Conservation (phyloP, 2,797 vertebrate genomes). For the Leptodactylus fallax region DNA sequence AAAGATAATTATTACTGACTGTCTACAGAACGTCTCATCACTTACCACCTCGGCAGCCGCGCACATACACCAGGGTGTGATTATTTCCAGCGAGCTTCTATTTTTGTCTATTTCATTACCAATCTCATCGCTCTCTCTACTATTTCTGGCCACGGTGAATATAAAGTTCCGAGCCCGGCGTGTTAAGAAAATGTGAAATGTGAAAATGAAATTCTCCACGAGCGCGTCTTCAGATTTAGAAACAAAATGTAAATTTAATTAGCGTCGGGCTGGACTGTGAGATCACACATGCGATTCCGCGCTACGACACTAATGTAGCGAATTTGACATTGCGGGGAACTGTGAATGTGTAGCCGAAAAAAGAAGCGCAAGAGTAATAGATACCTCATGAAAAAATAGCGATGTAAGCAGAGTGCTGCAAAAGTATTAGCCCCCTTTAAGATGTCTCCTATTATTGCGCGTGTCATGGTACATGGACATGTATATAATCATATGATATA, state of each 20-base stretch:
- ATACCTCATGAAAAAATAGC: background rate
- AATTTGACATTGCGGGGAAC: background rate
- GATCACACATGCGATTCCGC: background rate
- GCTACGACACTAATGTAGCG: background rate
- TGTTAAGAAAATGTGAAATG: background rate
- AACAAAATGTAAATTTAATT: conserved; percentile 9
- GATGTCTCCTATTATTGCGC: no score
- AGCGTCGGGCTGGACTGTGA: background rate
- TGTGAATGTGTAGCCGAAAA: background rate
- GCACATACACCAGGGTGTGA: background rate
- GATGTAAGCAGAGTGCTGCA: no score
- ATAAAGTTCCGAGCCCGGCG: background rate
- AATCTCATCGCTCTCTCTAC: background rate
- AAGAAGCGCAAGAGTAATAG: background rate
- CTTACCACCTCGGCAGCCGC: background rate
- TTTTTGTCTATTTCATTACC: background rate
- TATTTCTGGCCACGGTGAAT: conserved; percentile 2
- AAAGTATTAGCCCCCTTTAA: background rate
- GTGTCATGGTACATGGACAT: no score
- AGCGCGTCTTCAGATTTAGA: background rate
- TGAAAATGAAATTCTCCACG: conserved; percentile 5
- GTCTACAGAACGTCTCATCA: background rate
- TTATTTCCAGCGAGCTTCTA: background rate
- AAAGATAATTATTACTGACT: conserved; percentile 8
- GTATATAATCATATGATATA: no score